Evolutionary conservation across 1,140 invertebrate genomes (phyloP).

Genomic region (Apis florea): DNA sequence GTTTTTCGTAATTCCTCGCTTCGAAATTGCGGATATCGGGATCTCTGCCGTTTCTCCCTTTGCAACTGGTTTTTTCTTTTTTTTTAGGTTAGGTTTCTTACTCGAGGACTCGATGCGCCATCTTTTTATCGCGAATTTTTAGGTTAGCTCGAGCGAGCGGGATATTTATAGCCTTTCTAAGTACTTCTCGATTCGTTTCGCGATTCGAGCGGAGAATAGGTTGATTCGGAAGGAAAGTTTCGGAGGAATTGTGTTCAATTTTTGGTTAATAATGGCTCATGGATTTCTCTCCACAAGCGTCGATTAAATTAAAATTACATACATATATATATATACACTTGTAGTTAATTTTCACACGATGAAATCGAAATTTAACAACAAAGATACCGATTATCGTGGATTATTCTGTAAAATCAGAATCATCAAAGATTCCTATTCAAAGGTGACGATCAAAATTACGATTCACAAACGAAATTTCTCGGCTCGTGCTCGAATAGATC

Average conservation of each 20-base stretch:
- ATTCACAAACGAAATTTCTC: too few relatives aligned
- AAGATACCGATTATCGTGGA: too few relatives aligned
- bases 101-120: neutral
- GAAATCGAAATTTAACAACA: too few relatives aligned
- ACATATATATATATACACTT: too few relatives aligned
- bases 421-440: too few relatives aligned
- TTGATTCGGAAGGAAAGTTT: constrained; percentile 52
- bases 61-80: neutral
- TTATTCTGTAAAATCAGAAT: too few relatives aligned
- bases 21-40: neutral
- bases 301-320: constrained; percentile 78
- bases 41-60: neutral
- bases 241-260: constrained; percentile 63
- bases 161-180: too few relatives aligned
- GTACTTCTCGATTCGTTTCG: too few relatives aligned
- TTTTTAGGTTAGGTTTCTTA: neutral
- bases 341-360: neutral
- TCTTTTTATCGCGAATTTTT: neutral
- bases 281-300: constrained; percentile 13
- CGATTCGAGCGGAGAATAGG: neutral
- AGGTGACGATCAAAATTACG: too few relatives aligned
- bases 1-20: neutral
- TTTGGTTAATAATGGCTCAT: constrained; percentile 72
- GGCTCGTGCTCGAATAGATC: too few relatives aligned
- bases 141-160: too few relatives aligned